These are phyloP conservation scores for Chrysocyon brachyurus DNA, from an alignment of 2,797 vertebrate genomes.

Conservation along the genomic window DNA sequence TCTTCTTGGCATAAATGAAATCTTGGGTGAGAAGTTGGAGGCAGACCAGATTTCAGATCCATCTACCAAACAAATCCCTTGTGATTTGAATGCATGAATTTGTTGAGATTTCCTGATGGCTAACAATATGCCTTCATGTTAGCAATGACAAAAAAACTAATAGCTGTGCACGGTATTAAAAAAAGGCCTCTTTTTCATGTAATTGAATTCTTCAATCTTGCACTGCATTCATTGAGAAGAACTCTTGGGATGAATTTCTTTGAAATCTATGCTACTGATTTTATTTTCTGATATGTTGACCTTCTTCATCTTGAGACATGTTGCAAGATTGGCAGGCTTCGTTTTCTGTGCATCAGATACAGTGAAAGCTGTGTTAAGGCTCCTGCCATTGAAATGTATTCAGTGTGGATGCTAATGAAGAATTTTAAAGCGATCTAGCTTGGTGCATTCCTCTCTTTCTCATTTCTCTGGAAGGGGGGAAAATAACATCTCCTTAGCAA, in stretches of 20 bases:
- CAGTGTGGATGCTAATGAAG: constrained; percentile 83
- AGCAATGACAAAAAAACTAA: constrained; percentile 83
- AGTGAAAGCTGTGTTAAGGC: constrained; percentile 79
- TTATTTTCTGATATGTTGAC: constrained; percentile 89
- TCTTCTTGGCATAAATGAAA: constrained; percentile 78
- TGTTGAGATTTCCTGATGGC: constrained; percentile 82
- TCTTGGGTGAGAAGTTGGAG: constrained; percentile 72
- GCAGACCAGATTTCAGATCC: constrained; percentile 80
- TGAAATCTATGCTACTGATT: constrained; percentile 85
- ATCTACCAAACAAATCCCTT: constrained; percentile 84
- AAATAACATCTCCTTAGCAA: constrained; percentile 63
- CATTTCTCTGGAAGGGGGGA: constrained; percentile 46
- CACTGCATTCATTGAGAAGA: constrained; percentile 82
- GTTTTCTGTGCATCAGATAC: constrained; percentile 76
- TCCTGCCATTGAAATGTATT: constrained; percentile 80
- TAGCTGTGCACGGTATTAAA: constrained; percentile 76
- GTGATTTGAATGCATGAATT: constrained; percentile 85
- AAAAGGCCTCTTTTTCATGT: constrained; percentile 72
- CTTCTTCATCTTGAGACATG: constrained; percentile 85
- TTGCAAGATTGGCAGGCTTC: constrained; percentile 83
- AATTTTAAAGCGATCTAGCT: constrained; percentile 67
- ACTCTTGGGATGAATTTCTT: constrained; percentile 87
- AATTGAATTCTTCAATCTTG: constrained; percentile 84
- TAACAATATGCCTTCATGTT: constrained; percentile 83
- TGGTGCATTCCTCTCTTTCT: constrained; percentile 57